Evolutionary conservation across 2,797 vertebrate genomes (phyloP).

Genomic region (Melanotaenia boesemani): DNA sequence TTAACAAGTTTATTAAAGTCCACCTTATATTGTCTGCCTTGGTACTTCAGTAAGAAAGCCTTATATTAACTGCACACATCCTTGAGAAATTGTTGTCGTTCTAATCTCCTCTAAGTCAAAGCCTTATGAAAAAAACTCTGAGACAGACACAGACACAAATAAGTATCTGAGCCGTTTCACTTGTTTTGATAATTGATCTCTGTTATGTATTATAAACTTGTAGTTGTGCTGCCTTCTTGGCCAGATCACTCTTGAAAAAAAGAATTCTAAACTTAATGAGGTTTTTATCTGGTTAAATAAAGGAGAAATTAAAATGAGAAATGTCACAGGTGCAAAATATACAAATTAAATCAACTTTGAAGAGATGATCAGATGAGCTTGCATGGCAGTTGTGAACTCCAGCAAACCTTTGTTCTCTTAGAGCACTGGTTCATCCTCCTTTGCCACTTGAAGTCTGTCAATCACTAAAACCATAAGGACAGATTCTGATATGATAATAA

Average conservation of each 20-base stretch:
- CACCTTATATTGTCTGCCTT: not conserved
- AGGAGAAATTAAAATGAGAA: too few species aligned
- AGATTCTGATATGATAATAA: constrained; percentile 60
- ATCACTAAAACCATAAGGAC: constrained; percentile 49
- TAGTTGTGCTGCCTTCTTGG: not conserved
- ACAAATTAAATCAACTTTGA: constrained; percentile 40
- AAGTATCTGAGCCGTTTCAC: too few species aligned
- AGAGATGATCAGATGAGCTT: constrained; percentile 49
- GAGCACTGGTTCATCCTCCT: constrained; percentile 35
- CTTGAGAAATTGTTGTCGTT: not conserved
- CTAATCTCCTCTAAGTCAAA: constrained; percentile 14
- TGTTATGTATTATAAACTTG: too few species aligned
- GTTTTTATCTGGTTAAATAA: too few species aligned
- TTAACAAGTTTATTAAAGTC: constrained; percentile 18
- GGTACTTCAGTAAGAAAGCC: not conserved
- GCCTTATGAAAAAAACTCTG: not conserved
- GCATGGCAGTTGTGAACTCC: constrained; percentile 10
- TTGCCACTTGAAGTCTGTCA: constrained; percentile 31
- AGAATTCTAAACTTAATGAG: too few species aligned
- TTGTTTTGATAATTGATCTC: too few species aligned
- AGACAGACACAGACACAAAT: not conserved
- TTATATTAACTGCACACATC: not conserved
- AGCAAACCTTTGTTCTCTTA: constrained; percentile 25
- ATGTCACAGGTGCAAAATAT: constrained; percentile 44
- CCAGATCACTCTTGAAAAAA: not conserved